Base-by-base conservation (phyloP, 64 coral and sea anemone genomes). In the Acropora tenuis region DNA sequence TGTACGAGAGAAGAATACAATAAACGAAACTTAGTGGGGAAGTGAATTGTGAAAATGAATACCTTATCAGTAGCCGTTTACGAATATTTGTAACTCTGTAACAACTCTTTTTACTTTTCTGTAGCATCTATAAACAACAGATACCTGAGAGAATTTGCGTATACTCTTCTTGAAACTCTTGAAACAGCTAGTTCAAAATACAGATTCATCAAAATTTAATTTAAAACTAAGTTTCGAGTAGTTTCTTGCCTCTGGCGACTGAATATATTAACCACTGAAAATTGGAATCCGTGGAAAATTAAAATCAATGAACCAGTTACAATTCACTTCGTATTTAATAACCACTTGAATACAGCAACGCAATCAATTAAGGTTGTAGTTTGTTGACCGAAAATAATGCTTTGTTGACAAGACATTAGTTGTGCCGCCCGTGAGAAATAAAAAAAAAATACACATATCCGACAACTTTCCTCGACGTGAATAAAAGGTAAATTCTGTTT, bases 361-460 rank as follows among this genome's bases (percentile, higher is more conserved):
- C 43, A 61, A 18, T 82, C 55, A 82, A 63, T 80, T 80, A 83
- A 47, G 6, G 9, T 13, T 69, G 41, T 41, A 60, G 15, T 48
- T 72, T 85, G 44, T 72, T 85, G 43, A 85, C 63, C 69, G 18
- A 60, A 13, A 69, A 19, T 85, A 68, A 85, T 48, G 44, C 46
- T n/a, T 41, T 85, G 65, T 72, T 49, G 49, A 40, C 12, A 15
- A n/a, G 63, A 49, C 30, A 30, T 30, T 30, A 30, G 30, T 30
- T 30, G 30, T 30, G 30, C 30, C 0, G 30, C 30, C 30, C 30
- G 30, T 30, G 30, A 30, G 30, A 30, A 30, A 30, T 30, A 30
- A 30, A 30, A 30, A n/a, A 30, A 30, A 30, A 30, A 30, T 30
- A 30, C 30, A 30, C 30, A 0, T 30, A 30, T 30, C 30, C 30